Percentiles rank a stretch among this genome's conserved stretches.
Conservation (phyloP, 2,797 vertebrate genomes). For the Lithobates pipiens region DNA sequence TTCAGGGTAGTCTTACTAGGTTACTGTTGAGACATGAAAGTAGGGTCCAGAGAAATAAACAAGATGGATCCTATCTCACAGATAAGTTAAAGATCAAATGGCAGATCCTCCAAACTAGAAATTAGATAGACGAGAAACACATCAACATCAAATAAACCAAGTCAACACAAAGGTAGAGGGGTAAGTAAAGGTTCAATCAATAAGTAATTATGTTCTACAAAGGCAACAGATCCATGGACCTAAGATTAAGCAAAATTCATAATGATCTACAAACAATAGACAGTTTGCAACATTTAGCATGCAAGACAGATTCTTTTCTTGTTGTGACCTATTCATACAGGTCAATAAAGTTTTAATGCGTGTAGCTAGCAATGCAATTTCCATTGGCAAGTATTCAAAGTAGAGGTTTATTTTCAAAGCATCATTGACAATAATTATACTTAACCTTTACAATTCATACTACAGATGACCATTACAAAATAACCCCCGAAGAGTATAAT, state of each 20-base stretch:
- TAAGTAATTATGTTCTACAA: not conserved
- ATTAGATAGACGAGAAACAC: not conserved
- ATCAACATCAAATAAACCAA: not conserved
- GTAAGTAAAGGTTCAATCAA: not conserved
- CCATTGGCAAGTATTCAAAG: too few species aligned
- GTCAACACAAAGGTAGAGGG: not conserved
- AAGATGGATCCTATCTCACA: not conserved
- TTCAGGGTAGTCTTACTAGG: too few species aligned
- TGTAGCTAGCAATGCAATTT: too few species aligned
- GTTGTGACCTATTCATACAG: not conserved
- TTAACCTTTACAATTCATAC: too few species aligned
- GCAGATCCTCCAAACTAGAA: not conserved
- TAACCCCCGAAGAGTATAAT: too few species aligned
- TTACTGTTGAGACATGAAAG: too few species aligned
- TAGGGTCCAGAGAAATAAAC: too few species aligned
- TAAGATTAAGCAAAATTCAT: not conserved
- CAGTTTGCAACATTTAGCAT: not conserved
- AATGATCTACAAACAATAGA: not conserved
- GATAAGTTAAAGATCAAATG: not conserved
- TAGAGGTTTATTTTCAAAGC: too few species aligned
- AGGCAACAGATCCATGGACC: not conserved
- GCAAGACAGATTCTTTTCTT: not conserved
- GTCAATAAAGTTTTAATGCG: not conserved
- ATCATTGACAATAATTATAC: too few species aligned
- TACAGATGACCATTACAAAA: too few species aligned